Conservation (phyloP, 2,797 vertebrate species). For the Pseudochirops corinnae region DNA sequence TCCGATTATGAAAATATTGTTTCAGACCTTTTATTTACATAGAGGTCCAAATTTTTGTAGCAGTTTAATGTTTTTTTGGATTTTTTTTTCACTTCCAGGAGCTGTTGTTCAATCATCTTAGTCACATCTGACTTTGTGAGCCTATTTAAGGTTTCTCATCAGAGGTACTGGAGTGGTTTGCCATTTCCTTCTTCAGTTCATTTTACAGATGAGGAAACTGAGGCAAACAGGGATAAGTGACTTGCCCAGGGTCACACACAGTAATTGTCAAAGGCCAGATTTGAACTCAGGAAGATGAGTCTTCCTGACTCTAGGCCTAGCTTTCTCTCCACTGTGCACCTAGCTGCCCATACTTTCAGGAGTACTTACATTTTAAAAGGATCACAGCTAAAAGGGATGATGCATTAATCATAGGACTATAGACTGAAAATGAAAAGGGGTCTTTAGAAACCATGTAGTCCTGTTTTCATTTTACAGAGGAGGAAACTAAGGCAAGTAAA, state of each 20-base stretch:
- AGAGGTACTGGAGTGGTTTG: not conserved
- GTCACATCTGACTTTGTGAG: not conserved
- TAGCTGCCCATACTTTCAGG: not conserved
- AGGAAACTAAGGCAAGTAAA: not conserved
- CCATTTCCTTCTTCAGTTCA: not conserved
- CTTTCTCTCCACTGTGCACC: not conserved
- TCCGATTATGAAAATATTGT: not conserved
- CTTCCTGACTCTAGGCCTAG: not conserved
- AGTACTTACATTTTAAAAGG: not conserved
- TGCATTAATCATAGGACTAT: not conserved
- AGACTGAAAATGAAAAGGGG: not conserved
- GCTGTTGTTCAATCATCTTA: not conserved
- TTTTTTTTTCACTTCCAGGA: not conserved
- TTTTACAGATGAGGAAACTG: not conserved
- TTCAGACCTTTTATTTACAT: not conserved
- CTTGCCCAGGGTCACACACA: not conserved
- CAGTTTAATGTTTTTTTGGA: no score
- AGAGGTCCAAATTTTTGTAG: not conserved
- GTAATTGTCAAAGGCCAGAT: not conserved
- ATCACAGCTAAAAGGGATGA: not conserved
- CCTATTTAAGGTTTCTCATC: not conserved
- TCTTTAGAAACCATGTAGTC: not conserved
- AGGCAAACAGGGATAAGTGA: not conserved
- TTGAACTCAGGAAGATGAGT: not conserved
- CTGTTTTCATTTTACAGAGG: not conserved